phyloP scores from a whole-genome alignment of 2,797 vertebrate species.

The Sebastes itinus region DNA sequence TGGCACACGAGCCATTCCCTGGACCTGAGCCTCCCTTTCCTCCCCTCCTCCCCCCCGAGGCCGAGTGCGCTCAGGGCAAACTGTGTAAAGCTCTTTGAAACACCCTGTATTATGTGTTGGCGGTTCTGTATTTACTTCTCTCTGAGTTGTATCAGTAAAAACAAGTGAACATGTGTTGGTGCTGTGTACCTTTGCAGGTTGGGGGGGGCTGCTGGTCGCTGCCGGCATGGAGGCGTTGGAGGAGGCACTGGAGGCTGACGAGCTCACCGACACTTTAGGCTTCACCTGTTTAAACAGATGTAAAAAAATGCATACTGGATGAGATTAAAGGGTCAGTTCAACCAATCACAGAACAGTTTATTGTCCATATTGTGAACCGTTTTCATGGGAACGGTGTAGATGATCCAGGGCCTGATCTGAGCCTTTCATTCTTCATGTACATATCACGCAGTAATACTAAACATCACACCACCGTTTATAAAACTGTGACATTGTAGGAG shows the following conservation, averaged over 20 bases:
- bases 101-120: too few relatives aligned
- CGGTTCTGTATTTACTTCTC: too few relatives aligned
- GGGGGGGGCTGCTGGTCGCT: slow-evolving; percentile 15
- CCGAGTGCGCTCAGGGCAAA: too few relatives aligned
- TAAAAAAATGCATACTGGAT: not conserved
- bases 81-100: not conserved
- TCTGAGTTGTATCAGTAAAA: too few relatives aligned
- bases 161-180: too few relatives aligned
- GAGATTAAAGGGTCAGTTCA: not conserved
- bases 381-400: not conserved
- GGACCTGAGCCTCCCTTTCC: too few relatives aligned
- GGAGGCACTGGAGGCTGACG: slow-evolving; percentile 64
- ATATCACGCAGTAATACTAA: not conserved
- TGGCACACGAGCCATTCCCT: too few relatives aligned
- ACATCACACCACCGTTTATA: not conserved
- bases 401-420: not conserved
- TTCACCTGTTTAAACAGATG: slow-evolving; percentile 31
- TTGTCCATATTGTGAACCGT: not conserved
- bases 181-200: not conserved
- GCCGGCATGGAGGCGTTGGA: slow-evolving; percentile 63
- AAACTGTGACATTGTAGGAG: not conserved
- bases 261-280: slow-evolving; percentile 58
- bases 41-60: too few relatives aligned
- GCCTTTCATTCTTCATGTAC: not conserved
- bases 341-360: not conserved